Evolutionary conservation across 2,113 vertebrate genomes (phyloP), one percentile per base, ranked within the genome.

Genomic region (Pogona vitticeps): DNA sequence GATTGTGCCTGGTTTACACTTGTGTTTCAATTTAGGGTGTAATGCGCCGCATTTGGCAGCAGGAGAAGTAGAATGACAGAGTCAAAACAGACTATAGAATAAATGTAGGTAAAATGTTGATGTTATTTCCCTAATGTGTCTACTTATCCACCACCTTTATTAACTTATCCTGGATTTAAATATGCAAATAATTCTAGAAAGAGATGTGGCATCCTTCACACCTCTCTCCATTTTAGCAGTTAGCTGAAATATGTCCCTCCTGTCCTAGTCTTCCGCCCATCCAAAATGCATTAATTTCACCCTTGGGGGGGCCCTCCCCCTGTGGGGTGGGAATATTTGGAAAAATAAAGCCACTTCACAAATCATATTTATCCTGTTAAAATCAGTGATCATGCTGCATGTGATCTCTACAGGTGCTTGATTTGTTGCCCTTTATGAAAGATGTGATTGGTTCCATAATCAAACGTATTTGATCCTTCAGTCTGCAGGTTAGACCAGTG

Each of bases 1-100:
- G 79, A 70, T 86, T 80, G 79, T 72, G 7, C 31, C 88, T 92
- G 94, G 21, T 73, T 72, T 33, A 23, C 72, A 38, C 28, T 52
- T 28, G 67, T 91, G 90, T 92, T 94, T 95, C 89, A 88, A 90
- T 91, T 80, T 85, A 92, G 92, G 83, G 90, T 59, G n/a, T 93
- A 86, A 88, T 93, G 91, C 80, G 91, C 67, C 46, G 82, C 36
- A 82, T 87, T 91, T 93, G 86, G 86, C 87, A 90, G 83, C 73
- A 90, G 88, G 67, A 84, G 82, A 68, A 84, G 46, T 73, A 92
- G 21, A 80, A 89, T 86, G 84, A 90, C 91, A 83, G 93, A 91
- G 80, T 90, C 71, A 91, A 91, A 79, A 89, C 75, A 76, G 83
- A 93, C 89, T 89, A 58, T 56, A 1, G 90, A 71, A 91, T 63